phyloP scores from a whole-genome alignment of 2,888 invertebrate species.

The Tenthredo notha region DNA sequence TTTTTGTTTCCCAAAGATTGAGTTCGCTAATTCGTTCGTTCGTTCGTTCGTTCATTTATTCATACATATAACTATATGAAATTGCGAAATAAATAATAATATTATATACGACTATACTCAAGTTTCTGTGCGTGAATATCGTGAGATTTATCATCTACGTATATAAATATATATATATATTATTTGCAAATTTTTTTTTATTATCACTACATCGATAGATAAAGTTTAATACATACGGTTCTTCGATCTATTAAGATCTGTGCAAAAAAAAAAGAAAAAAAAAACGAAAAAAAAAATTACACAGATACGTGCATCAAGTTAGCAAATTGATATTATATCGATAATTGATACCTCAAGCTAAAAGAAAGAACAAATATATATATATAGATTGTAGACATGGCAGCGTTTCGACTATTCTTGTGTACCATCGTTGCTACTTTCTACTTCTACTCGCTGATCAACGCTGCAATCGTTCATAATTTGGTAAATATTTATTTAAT shows the following conservation, averaged over 20 bases:
- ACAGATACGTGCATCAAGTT: neutral
- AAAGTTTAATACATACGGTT: neutral
- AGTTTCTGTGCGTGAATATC: neutral
- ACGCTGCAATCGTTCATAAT: slow-evolving; percentile 65
- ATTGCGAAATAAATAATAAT: neutral
- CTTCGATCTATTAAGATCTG: neutral
- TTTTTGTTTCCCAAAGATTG: neutral
- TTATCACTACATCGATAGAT: neutral
- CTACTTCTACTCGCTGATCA: slow-evolving; percentile 64
- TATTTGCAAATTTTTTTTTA: neutral
- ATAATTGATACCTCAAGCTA: neutral
- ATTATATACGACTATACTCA: neutral
- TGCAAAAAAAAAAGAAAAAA: neutral
- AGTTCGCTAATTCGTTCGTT: neutral
- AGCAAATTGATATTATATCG: neutral
- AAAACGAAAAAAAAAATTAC: too few relatives aligned
- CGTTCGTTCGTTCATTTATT: too few relatives aligned
- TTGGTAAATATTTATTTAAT: slow-evolving; percentile 62
- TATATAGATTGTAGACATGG: neutral
- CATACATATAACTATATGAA: neutral
- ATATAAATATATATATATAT: neutral
- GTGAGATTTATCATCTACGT: neutral
- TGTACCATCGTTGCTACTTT: slow-evolving; percentile 54
- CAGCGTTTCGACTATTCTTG: slow-evolving; percentile 25
- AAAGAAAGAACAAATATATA: too few relatives aligned